phyloP scores from a whole-genome alignment of 2,888 invertebrate genomes.

The Agriopis leucophaearia region DNA sequence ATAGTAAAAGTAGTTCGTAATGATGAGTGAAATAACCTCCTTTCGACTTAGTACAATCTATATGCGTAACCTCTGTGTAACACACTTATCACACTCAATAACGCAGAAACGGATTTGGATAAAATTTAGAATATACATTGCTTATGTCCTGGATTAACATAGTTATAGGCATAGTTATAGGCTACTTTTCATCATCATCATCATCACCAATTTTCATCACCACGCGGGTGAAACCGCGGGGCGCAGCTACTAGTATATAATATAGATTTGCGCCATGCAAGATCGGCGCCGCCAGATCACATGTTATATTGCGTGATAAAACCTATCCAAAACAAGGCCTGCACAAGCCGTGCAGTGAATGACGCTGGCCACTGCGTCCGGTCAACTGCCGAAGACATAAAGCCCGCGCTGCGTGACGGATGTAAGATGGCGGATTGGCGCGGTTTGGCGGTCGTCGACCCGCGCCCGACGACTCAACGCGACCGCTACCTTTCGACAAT shows the following conservation, averaged over 20 bases:
- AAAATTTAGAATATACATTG: too few species aligned
- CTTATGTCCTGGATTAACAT: too few species aligned
- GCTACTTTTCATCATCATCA: too few species aligned
- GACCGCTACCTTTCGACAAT: conserved; percentile 67
- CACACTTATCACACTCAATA: too few species aligned
- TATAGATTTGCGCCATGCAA: neutral
- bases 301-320: neutral
- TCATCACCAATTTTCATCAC: too few species aligned
- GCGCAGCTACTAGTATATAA: neutral
- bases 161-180: too few species aligned
- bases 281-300: neutral
- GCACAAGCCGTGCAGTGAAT: conserved; percentile 44
- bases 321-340: conserved; percentile 20
- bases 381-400: conserved; percentile 67
- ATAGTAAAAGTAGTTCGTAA: too few species aligned
- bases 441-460: conserved; percentile 84
- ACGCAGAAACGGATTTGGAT: too few species aligned
- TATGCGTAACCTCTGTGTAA: too few species aligned
- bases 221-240: too few species aligned
- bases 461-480: conserved; percentile 53
- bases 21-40: too few species aligned
- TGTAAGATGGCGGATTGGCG: conserved; percentile 82
- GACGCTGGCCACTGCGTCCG: conserved; percentile 62
- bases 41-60: too few species aligned
- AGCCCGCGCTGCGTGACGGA: conserved; percentile 82